Percentiles rank a stretch among this genome's conserved stretches.
phyloP scores from a whole-genome alignment of 2,888 invertebrate species.

The Apodemia hepburni region DNA sequence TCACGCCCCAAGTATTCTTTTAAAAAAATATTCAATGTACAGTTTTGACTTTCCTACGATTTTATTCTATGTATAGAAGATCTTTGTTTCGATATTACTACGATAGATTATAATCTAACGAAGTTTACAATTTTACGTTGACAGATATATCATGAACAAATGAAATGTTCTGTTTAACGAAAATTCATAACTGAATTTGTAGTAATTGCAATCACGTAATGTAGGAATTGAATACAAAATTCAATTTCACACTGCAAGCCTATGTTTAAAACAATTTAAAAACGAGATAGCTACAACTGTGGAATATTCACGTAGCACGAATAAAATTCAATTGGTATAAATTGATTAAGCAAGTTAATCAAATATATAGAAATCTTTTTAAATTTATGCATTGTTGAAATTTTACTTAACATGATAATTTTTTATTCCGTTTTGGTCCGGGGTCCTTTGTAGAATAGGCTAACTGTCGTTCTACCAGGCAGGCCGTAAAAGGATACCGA shows the following conservation, averaged over 20 bases:
- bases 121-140: too few species aligned
- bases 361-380: slow-evolving; percentile 7
- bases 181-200: slow-evolving; percentile 26
- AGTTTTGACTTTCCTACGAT: too few species aligned
- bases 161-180: neutral
- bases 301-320: slow-evolving; percentile 16
- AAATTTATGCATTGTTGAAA: neutral
- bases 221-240: slow-evolving; percentile 26
- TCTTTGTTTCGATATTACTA: too few species aligned
- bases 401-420: too few species aligned
- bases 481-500: too few species aligned
- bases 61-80: too few species aligned
- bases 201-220: slow-evolving; percentile 31
- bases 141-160: neutral
- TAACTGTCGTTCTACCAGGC: too few species aligned
- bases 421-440: too few species aligned
- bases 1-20: too few species aligned
- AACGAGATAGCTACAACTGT: slow-evolving; percentile 7
- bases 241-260: slow-evolving; percentile 24
- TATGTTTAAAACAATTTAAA: slow-evolving; percentile 27
- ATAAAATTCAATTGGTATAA: slow-evolving; percentile 15
- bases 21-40: too few species aligned
- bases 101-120: too few species aligned
- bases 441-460: too few species aligned
- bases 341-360: slow-evolving; percentile 2